Base-by-base conservation (phyloP, 2,888 invertebrate genomes). In the Spodoptera picta region DNA sequence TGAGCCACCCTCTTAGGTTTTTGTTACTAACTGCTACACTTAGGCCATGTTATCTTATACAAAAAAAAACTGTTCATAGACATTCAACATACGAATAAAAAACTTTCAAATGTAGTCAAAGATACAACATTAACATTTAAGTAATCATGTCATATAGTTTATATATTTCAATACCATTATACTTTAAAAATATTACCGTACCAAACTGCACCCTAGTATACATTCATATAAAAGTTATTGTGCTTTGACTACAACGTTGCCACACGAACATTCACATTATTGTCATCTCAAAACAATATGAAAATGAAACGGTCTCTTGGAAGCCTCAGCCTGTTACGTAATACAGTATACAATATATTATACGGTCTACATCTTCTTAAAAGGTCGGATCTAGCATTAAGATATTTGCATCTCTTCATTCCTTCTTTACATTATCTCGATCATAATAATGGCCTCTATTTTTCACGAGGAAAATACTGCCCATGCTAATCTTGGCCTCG, bases 11-110 rank as follows among this genome's bases (percentile, higher is more conserved):
- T 83, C 75, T 75, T 63, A 74, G 73, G 55, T 79, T 83, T 80
- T 78, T 78, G 73, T 74, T 70, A 58, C 73, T 78, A 72, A 78
- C 77, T 82, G 79, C 76, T 74, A 63, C 73, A 73, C 72, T 77
- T 43, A 47, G 43, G 44, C 45, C 46, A 45, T 52, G 14, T 14
- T 14, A 14, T 14, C 14, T 42, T 59, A 60, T 73, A 66, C 53
- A 61, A 71, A 71, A 71, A 71, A 66, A 65, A 65, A 31, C 71
- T 75, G 7, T 36, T 36, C 36, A 27, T 27, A 27, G 27, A 19
- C 19, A 19, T 31, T 4, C 5, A 6, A 31, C 31, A 31, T 1
- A 4, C 4, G 6, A 31, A 31, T 19, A 41, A 36, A 0, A 50
- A 36, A 2, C 36, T 36, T 36, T 6, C 9, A 36, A 7, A 36